Evolutionary conservation across 1,140 invertebrate species (phyloP).

Genomic region (Himalopsyche phryganea): DNA sequence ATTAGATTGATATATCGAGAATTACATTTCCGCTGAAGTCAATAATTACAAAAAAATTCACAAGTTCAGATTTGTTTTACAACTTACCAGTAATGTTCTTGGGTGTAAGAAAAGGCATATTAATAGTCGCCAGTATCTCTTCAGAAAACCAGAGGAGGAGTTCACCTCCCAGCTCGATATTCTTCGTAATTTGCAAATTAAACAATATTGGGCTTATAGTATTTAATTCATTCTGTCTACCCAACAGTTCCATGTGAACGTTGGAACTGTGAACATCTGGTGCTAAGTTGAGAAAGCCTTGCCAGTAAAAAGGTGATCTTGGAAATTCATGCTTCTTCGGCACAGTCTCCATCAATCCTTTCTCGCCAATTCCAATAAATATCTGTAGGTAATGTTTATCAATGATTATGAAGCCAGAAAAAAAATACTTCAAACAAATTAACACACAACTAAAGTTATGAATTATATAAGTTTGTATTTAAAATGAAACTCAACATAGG

Average conservation of each 20-base stretch:
- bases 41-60: too few relatives aligned
- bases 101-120: conserved; percentile 76
- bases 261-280: conserved; percentile 65
- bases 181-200: conserved; percentile 38
- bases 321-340: neutral
- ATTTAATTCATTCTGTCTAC: conserved; percentile 4
- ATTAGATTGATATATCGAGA: too few relatives aligned
- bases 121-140: conserved; percentile 64
- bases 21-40: too few relatives aligned
- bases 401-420: too few relatives aligned
- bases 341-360: conserved; percentile 12
- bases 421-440: too few relatives aligned
- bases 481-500: too few relatives aligned
- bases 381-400: neutral
- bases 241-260: conserved; percentile 47
- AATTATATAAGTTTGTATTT: too few relatives aligned
- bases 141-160: conserved; percentile 80
- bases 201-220: conserved; percentile 24
- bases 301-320: conserved; percentile 4
- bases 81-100: conserved; percentile 75
- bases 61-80: too few relatives aligned
- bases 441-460: too few relatives aligned
- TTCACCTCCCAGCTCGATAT: conserved; percentile 49
- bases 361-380: neutral
- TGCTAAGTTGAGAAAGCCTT: conserved; percentile 49